Evolutionary conservation across 2,113 vertebrate species (phyloP).

Genomic region (Osmerus mordax): DNA sequence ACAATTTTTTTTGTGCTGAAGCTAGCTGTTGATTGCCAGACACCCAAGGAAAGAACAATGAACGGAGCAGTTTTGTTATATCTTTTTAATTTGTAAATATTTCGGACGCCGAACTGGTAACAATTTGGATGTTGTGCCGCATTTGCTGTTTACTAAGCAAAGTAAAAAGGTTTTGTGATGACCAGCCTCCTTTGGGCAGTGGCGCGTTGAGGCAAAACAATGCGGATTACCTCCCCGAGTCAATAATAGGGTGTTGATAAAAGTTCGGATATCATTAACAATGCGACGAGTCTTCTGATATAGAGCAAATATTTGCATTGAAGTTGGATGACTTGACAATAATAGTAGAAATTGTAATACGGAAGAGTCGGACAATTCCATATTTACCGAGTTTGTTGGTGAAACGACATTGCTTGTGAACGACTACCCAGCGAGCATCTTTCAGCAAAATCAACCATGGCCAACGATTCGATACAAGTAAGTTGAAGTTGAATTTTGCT

Average conservation of each 20-base stretch:
- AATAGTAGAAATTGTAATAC: neutral
- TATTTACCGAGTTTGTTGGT: slow-evolving; percentile 44
- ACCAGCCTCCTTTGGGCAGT: slow-evolving; percentile 3
- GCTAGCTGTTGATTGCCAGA: slow-evolving; percentile 50
- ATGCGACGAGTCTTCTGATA: neutral
- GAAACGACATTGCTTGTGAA: slow-evolving; percentile 19
- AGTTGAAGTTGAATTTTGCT: slow-evolving; percentile 44
- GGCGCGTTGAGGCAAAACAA: slow-evolving; percentile 55
- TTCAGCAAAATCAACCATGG: slow-evolving; percentile 55
- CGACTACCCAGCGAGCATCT: slow-evolving; percentile 13
- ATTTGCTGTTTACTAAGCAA: neutral
- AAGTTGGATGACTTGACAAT: slow-evolving; percentile 7
- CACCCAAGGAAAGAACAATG: slow-evolving; percentile 34
- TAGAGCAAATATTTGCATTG: neutral
- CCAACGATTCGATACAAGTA: slow-evolving; percentile 77
- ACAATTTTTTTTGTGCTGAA: slow-evolving; percentile 9
- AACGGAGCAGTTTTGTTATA: slow-evolving; percentile 13
- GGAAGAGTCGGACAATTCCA: slow-evolving; percentile 9
- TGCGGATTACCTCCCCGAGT: slow-evolving; percentile 59
- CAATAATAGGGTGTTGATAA: slow-evolving; percentile 10
- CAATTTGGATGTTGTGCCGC: neutral
- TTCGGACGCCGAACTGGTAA: neutral
- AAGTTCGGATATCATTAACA: slow-evolving; percentile 24
- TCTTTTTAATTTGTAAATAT: neutral
- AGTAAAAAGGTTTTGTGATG: neutral